Percentiles rank a stretch among this genome's conserved stretches.
These are phyloP conservation scores for Hylaeus anthracinus DNA, from an alignment of 1,140 invertebrate species.

Conservation along the genomic window DNA sequence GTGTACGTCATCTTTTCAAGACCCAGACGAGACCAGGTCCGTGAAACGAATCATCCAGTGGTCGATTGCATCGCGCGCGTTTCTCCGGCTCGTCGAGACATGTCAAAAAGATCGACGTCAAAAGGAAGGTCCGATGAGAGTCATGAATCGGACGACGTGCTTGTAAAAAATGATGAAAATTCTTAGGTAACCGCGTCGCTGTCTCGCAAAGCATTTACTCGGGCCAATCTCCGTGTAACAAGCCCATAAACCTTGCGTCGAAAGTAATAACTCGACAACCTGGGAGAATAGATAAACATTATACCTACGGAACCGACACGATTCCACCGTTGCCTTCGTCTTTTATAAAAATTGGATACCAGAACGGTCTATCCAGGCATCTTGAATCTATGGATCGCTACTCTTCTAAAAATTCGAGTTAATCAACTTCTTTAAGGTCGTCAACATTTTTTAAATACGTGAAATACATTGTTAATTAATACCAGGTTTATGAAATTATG, in stretches of 20 bases:
- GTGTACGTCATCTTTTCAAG: too few relatives aligned
- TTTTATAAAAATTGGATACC: too few relatives aligned
- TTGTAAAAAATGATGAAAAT: slow-evolving; percentile 30
- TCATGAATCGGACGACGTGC: neutral
- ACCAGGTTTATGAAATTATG: too few relatives aligned
- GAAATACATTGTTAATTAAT: too few relatives aligned
- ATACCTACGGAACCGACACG: neutral
- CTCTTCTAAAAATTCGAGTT: too few relatives aligned
- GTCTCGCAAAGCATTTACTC: neutral
- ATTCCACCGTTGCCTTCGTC: neutral
- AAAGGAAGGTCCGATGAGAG: neutral
- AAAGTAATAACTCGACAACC: slow-evolving; percentile 12
- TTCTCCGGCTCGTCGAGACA: too few relatives aligned
- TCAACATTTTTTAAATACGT: too few relatives aligned
- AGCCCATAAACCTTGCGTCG: neutral
- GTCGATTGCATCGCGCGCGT: slow-evolving; percentile 4
- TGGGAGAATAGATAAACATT: slow-evolving; percentile 10
- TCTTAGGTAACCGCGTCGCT: neutral
- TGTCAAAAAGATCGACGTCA: neutral
- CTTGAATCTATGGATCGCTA: too few relatives aligned
- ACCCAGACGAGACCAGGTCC: neutral
- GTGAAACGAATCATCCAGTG: neutral
- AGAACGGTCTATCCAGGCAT: too few relatives aligned
- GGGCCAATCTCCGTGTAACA: slow-evolving; percentile 13
- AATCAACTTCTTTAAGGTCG: too few relatives aligned